Evolutionary conservation across 1,140 invertebrate genomes (phyloP), one percentile per base, ranked within the genome.

Genomic region (Hylyphantes graminicola): DNA sequence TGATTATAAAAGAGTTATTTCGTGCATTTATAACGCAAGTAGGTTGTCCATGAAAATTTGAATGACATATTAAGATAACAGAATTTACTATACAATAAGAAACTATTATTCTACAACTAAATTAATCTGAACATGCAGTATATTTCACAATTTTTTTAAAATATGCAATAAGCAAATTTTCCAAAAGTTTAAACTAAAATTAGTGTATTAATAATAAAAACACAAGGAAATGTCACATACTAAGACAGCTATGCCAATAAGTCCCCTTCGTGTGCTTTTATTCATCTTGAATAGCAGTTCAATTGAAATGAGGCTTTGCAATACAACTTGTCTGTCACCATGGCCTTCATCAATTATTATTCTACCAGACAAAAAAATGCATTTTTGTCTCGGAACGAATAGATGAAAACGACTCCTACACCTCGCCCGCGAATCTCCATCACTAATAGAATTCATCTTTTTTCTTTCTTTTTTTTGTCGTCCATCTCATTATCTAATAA

Each of bases 361-460:
- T 50, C 74, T 76, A 48, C 53, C 74, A 76, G 17, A n/a, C 57
- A 63, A 76, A 51, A 61, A 57, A 51, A 19, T 76, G 17, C 35
- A 50, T 7, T 15, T n/a, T 17, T 50, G 13, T 11, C 15, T 11
- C 21, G 59, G 7, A 76, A 64, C 35, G 5, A 64, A 21, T 76
- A 76, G 64, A 63, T 55, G 54, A n/a, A 13, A 19, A 12, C 55
- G 73, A 64, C 74, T 76, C 74, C 74, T 76, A 76, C 74, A 61
- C 74, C 48, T 76, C 8, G 12, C 19, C n/a, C 21, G 59, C 50
- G 55, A 59, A 64, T 17, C 55, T 0, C 59, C 64, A 48, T 61
- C 74, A 11, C 48, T 76, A 59, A 76, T 61, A n/a, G 35, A 50
- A 63, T 55, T 76, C 74, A 64, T 76, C 13, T 50, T 76, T 64